Base-by-base conservation (phyloP, 2,888 invertebrate genomes). In the Margaritifera margaritifera region DNA sequence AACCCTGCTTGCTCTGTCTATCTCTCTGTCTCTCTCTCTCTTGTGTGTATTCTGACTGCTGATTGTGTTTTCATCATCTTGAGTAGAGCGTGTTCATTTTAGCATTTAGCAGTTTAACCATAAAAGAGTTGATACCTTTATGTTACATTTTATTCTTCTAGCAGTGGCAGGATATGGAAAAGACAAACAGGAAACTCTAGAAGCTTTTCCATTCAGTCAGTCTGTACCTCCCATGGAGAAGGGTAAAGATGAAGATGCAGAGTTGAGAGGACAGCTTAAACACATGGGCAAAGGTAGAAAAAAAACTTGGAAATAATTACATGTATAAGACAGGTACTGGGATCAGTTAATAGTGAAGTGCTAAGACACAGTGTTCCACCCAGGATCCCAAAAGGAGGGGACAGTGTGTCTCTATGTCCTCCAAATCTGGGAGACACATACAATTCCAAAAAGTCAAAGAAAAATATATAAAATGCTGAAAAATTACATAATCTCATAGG, bases 231-330 rank as follows among this genome's bases (percentile, higher is more conserved):
- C 75, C 20, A 66, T 67, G 42, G 79, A 72, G 25, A 42, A 42
- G 42, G 76, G 73, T 27, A 83, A 83, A 64, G 85, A 84, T 64
- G 81, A 82, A 20, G 85, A 87, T 72, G 85, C 85, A 6, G 89
- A 89, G 66, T 75, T 89, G 27, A 62, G 87, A 52, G 73, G 81
- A 64, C 87, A 88, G 66, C 77, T 89, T 22, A 84, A 79, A 62
- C 81, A 87, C 62, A 89, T 89, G 88, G 88, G 89, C 3, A 85
- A 84, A 82, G 84, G 89, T 89, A 69, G 65, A 42, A 31, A 5
- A 62, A 11, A 4, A 53, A 62, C 18, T 24, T 51, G 19, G 42
- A 51, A 42, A 11, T 42, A 42, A 42, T 42, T 42, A 62, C n/a
- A 22, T 50, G 22, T 62, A 0, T 24, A 61, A 27, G 5, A 5